A percentile compares a stretch with the other conserved stretches of the same genome.
Evolutionary conservation across 1,140 invertebrate genomes (phyloP).

Genomic region (Drosophila busckii): DNA sequence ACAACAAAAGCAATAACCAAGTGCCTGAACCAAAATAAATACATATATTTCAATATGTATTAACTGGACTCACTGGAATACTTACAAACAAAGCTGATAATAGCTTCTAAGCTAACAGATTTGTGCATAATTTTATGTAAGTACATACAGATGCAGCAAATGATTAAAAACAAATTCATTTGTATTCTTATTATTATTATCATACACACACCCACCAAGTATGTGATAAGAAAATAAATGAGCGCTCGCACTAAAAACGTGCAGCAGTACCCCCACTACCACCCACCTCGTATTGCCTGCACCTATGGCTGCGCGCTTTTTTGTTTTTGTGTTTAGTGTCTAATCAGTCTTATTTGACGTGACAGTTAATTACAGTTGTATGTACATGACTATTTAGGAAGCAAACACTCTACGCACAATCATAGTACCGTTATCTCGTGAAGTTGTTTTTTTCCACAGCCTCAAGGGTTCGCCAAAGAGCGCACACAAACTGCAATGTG

Average conservation of each 20-base stretch:
- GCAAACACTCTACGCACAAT: conserved; percentile 55
- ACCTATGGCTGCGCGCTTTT: conserved; percentile 18
- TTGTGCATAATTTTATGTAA: conserved; percentile 33
- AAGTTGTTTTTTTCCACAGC: conserved; percentile 56
- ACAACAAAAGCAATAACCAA: conserved; percentile 70
- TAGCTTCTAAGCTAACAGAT: conserved; percentile 16
- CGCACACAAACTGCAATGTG: conserved; percentile 2
- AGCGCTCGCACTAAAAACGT: conserved; percentile 25
- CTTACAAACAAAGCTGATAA: conserved; percentile 20
- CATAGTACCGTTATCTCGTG: conserved; percentile 55
- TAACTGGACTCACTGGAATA: conserved; percentile 35
- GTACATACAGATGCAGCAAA: conserved; percentile 1
- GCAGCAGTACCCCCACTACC: conserved; percentile 14
- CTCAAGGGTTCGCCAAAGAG: conserved; percentile 6
- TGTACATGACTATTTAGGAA: too few species aligned
- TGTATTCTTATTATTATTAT: conserved; percentile 23
- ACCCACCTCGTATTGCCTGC: neutral
- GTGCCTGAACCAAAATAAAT: conserved; percentile 70
- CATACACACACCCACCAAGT: conserved; percentile 27
- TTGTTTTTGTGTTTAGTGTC: too few species aligned
- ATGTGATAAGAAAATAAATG: conserved; percentile 21
- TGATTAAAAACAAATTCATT: too few species aligned
- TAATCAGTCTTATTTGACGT: conserved; percentile 25
- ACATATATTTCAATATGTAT: conserved; percentile 52
- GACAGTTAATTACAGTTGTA: conserved; percentile 22